A percentile compares a stretch with the other conserved stretches of the same genome.
Conservation (phyloP, 1,140 invertebrate species). For the Agrilus planipennis region DNA sequence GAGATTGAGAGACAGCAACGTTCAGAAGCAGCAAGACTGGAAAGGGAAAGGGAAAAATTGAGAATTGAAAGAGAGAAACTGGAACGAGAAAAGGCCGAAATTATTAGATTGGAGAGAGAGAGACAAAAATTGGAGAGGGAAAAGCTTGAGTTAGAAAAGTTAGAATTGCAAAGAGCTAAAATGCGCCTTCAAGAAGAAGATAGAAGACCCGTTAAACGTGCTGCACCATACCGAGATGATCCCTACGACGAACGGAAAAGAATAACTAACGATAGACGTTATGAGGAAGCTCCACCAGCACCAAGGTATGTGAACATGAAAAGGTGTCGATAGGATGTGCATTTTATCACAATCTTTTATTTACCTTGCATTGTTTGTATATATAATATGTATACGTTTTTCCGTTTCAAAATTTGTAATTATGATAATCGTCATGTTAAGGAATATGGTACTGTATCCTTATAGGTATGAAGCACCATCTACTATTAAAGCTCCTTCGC, state of each 20-base stretch:
- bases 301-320: slow-evolving; percentile 31
- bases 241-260: slow-evolving; percentile 32
- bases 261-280: slow-evolving; percentile 26
- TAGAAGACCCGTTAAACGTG: slow-evolving; percentile 33
- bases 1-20: slow-evolving; percentile 68
- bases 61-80: slow-evolving; percentile 61
- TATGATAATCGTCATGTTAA: too few relatives aligned
- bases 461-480: too few relatives aligned
- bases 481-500: too few relatives aligned
- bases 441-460: too few relatives aligned
- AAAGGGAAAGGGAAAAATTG: slow-evolving; percentile 65
- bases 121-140: slow-evolving; percentile 69
- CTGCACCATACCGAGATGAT: slow-evolving; percentile 32
- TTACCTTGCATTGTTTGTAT: too few relatives aligned
- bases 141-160: slow-evolving; percentile 67
- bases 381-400: too few relatives aligned
- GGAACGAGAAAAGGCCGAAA: slow-evolving; percentile 68
- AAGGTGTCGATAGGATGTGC: too few relatives aligned
- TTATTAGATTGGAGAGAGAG: slow-evolving; percentile 67
- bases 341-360: too few relatives aligned
- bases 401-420: too few relatives aligned
- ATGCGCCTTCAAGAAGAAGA: slow-evolving; percentile 39
- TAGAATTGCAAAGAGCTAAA: slow-evolving; percentile 68
- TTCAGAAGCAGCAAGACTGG: slow-evolving; percentile 66
- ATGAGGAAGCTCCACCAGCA: slow-evolving; percentile 24